Base-by-base conservation (phyloP, 2,113 vertebrate genomes). In the Alligator mississippiensis region DNA sequence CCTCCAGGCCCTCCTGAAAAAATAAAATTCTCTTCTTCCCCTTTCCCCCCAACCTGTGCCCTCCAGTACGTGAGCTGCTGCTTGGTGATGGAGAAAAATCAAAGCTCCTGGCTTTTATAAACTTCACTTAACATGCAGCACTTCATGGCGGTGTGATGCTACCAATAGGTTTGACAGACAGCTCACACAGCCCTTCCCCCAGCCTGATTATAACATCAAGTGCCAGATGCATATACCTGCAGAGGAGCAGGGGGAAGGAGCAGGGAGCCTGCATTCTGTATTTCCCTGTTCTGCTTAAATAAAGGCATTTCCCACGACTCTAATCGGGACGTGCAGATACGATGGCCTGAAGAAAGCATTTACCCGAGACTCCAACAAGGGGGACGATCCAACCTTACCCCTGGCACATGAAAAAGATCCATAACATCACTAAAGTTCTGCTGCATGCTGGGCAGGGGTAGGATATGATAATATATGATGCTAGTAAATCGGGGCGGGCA, bases 261-360 rank as follows among this genome's bases (percentile, higher is more conserved):
- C 8, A 87, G 72, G 54, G 90, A 79, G 68, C 54, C 7, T 74
- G 66, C 13, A 21, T 22, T 55, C 4, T 80, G 80, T 78, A 3
- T 61, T 91, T 74, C 55, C 22, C 24, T 72, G 28, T 6, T 47
- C 18, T 1, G 4, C 62, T 74, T 76, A 94, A 92, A 89, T 61
- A 82, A 18, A 47, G 54, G 38, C 11, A 9, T 86, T 78, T 91
- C 21, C 38, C 34, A 74, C 21, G 47, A 38, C 21, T 82, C 78
- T 1, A 1, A 57, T 75, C 47, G n/a, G 84, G 34, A 7, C 2
- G n/a, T 70, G 4, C 62, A 38, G 1, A 15, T 0, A 1, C 28
- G 18, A 24, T 78, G 85, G 72, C 47, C 76, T 82, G 27, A 28
- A n/a, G 85, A 78, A 58, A 90, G 25, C 4, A 13, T 84, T 90